Evolutionary conservation across 1,140 invertebrate species (phyloP), one percentile per base, ranked within the genome.

Genomic region (Saccostrea cuccullata): DNA sequence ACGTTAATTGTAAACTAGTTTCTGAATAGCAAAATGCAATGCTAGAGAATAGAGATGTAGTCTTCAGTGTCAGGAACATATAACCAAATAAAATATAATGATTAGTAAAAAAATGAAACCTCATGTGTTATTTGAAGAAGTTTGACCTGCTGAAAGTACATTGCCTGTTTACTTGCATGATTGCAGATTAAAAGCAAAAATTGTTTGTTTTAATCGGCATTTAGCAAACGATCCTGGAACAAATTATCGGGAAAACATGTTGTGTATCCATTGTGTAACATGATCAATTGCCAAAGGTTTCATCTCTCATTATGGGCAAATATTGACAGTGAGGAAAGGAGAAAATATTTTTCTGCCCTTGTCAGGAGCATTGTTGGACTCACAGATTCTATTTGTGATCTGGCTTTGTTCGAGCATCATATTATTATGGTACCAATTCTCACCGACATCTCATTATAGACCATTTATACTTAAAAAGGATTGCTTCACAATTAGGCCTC

Each of bases 371-470:
- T 77, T 26, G 23, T 30, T 30, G 70, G 26, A 8, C 11, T 77
- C 11, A 15, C 26, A 30, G 70, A 36, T 47, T 77, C 70, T 77
- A 77, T 77, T 77, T 77, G 70, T 30, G 70, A 36, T 26, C 70
- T 77, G 26, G 70, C 70, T 77, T 77, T 77, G 70, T 77, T 77
- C 26, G 58, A 17, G 17, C 17, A 64, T n/a, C 58, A 64, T 47
- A 47, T 64, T 64, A 64, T 64, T 8, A 64, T 64, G 58, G 17
- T 64, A 17, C 58, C 6, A 5, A 64, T 26, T 15, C 30, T 30
- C 11, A 36, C 30, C 36, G 23, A 12, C 8, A 36, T 26, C 70
- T 36, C 70, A 77, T 77, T 77, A 77, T 77, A 77, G 70, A 77
- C 30, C 11, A 30, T 5, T 77, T 11, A 17, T 30, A 30, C 30